Percentiles rank a stretch among this genome's conserved stretches.
These are phyloP conservation scores for Zaprionus lachaisei DNA, from an alignment of 1,140 invertebrate species.

Conservation along the genomic window DNA sequence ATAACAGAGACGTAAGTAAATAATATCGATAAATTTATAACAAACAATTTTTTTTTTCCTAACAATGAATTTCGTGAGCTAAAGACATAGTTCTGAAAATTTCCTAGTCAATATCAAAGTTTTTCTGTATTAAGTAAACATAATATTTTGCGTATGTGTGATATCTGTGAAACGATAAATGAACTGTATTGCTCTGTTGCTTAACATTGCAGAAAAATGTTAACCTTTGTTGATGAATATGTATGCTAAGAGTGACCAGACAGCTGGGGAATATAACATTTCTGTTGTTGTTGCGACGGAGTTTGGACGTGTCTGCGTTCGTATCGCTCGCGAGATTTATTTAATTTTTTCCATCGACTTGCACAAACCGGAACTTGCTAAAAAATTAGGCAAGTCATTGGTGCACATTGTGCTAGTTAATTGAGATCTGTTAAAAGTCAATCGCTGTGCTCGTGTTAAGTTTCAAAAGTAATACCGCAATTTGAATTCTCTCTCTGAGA, in stretches of 20 bases:
- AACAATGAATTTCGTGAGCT: not conserved
- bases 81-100: not conserved
- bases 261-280: slow-evolving; percentile 46
- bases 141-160: not conserved
- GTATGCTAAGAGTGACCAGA: slow-evolving; percentile 33
- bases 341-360: slow-evolving; percentile 59
- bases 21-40: not conserved
- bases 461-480: slow-evolving; percentile 51
- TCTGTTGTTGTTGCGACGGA: slow-evolving; percentile 51
- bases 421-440: slow-evolving; percentile 51
- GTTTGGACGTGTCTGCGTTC: slow-evolving; percentile 47
- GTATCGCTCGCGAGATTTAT: slow-evolving; percentile 45
- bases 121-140: not conserved
- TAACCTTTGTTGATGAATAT: slow-evolving; percentile 20
- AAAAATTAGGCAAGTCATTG: slow-evolving; percentile 62
- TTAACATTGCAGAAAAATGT: slow-evolving; percentile 22
- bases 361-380: slow-evolving; percentile 60
- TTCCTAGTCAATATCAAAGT: not conserved
- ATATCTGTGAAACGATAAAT: not conserved
- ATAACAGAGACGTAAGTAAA: not conserved
- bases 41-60: not conserved
- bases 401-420: slow-evolving; percentile 59
- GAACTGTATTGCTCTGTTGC: not conserved
- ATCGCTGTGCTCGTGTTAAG: slow-evolving; percentile 64
- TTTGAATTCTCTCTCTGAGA: slow-evolving; percentile 27